Evolutionary conservation across 2,888 invertebrate species (phyloP).

Genomic region (Hecatera dysodea): DNA sequence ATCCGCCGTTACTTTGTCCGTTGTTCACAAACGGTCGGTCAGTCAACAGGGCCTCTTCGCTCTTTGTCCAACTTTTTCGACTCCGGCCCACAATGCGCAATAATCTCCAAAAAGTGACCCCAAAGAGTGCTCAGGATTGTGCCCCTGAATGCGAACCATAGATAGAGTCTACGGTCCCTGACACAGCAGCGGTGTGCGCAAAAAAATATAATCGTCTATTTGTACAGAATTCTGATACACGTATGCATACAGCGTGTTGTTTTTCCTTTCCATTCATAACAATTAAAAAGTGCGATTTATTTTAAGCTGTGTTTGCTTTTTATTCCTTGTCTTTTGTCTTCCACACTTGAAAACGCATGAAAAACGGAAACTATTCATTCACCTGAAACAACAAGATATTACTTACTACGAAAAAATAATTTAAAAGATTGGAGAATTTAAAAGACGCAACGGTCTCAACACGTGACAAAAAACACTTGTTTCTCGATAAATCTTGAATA

Average conservation of each 20-base stretch:
- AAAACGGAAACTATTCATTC: background rate
- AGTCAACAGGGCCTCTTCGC: slow-evolving; percentile 83
- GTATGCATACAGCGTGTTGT: slow-evolving; percentile 74
- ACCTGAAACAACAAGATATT: slow-evolving; percentile 19
- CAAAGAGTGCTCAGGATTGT: slow-evolving; percentile 85
- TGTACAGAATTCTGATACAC: slow-evolving; percentile 76
- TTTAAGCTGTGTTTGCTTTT: slow-evolving; percentile 1
- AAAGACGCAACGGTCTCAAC: background rate
- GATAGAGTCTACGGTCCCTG: slow-evolving; percentile 47
- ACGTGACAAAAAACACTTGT: slow-evolving; percentile 10
- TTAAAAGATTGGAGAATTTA: too few relatives aligned
- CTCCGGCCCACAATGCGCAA: slow-evolving; percentile 82
- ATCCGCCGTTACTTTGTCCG: slow-evolving; percentile 75
- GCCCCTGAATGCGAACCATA: slow-evolving; percentile 76
- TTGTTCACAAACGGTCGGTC: slow-evolving; percentile 81
- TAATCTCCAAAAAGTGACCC: slow-evolving; percentile 91
- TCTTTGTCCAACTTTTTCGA: slow-evolving; percentile 85
- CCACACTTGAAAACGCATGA: background rate
- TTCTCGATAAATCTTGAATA: slow-evolving; percentile 22
- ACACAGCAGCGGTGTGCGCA: slow-evolving; percentile 73
- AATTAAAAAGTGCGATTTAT: background rate
- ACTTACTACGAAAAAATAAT: background rate
- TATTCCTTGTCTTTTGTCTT: slow-evolving; percentile 1
- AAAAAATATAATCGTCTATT: slow-evolving; percentile 85
- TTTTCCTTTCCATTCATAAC: slow-evolving; percentile 4